These are phyloP conservation scores for Globicephala melas DNA, from an alignment of 2,113 vertebrate species.

Conservation along the genomic window DNA sequence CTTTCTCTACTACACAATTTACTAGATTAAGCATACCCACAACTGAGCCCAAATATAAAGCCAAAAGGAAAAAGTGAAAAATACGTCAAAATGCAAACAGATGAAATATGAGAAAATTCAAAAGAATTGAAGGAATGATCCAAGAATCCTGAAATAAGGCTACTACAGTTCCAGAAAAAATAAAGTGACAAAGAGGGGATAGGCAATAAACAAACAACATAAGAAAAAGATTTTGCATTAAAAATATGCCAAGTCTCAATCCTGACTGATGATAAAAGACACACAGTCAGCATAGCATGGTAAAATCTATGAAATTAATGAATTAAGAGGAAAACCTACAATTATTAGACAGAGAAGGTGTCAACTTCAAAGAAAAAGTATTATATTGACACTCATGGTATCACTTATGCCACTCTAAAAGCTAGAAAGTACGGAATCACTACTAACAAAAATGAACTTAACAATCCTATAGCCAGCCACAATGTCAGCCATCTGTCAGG, in stretches of 20 bases:
- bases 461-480: not conserved
- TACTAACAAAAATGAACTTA: not conserved
- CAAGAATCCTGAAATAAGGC: not conserved
- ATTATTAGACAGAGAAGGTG: not conserved
- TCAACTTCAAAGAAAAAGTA: not conserved
- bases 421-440: not conserved
- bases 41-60: not conserved
- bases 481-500: not conserved
- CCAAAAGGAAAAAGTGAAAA: not conserved
- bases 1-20: not conserved
- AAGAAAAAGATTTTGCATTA: not conserved
- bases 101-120: not conserved
- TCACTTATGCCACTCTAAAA: not conserved
- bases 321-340: not conserved
- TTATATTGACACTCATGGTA: not conserved
- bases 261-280: not conserved
- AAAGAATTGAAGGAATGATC: not conserved
- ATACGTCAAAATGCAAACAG: not conserved
- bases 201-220: not conserved
- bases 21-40: not conserved
- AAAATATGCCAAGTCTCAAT: not conserved
- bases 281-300: not conserved
- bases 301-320: not conserved
- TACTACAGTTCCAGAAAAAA: not conserved
- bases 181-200: not conserved